phyloP scores from a whole-genome alignment of 2,797 vertebrate genomes.

The Aphelocoma californica region DNA sequence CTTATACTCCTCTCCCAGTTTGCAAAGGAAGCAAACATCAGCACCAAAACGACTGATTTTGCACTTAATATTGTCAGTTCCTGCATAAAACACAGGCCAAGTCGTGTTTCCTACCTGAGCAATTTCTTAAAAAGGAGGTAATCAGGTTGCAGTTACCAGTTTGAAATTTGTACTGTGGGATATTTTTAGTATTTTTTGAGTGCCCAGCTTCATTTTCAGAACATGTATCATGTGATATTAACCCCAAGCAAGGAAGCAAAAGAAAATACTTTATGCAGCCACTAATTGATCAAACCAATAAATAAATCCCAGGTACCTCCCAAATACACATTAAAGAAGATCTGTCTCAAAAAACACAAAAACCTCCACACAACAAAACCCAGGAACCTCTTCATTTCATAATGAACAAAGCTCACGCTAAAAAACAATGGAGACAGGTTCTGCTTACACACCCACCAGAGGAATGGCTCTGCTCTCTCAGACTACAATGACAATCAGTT shows the following conservation, averaged over 20 bases:
- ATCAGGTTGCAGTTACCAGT: neutral
- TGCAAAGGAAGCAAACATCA: neutral
- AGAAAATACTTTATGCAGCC: no score
- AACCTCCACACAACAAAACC: fast-evolving
- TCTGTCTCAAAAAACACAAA: neutral
- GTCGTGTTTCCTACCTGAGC: neutral
- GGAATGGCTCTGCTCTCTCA: neutral
- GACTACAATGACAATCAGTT: neutral
- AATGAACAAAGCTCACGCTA: neutral
- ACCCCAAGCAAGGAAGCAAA: no score
- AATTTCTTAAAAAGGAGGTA: neutral
- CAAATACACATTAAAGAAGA: neutral
- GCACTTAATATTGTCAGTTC: neutral
- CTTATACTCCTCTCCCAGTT: neutral
- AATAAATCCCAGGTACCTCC: no score
- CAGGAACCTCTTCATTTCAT: neutral
- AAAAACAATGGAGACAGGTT: neutral
- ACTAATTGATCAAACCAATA: no score
- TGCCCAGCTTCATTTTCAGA: no score
- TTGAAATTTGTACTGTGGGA: no score
- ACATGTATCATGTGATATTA: no score
- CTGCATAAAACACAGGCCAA: neutral
- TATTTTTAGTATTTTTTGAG: no score
- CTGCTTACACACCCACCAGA: neutral
- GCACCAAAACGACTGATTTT: neutral